Evolutionary conservation across 30 jellyfish, hydroid and myxozoan genomes (phyloP).

Genomic region (Aurelia aurita): DNA sequence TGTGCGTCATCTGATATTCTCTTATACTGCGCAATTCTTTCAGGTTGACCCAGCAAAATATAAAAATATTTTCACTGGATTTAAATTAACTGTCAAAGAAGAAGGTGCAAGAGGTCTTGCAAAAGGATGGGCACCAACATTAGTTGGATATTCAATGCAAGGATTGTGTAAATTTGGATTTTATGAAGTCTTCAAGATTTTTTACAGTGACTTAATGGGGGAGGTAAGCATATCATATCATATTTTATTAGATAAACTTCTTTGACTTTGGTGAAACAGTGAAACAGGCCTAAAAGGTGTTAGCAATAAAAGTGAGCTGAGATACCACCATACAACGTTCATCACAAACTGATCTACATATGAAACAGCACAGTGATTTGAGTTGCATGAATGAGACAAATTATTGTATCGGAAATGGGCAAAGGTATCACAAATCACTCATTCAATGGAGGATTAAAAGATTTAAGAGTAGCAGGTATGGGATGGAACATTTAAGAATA

Average conservation of each 20-base stretch:
- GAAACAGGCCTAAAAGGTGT: too few species aligned
- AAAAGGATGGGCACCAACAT: constrained; percentile 99
- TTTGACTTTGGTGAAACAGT: too few species aligned
- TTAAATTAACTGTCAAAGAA: constrained; percentile 78
- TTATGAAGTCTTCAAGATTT: constrained; percentile 97
- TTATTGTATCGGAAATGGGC: constrained; percentile 22
- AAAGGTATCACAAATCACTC: constrained; percentile 16
- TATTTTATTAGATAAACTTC: too few species aligned
- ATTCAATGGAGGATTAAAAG: constrained; percentile 16
- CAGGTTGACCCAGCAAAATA: constrained; percentile 97
- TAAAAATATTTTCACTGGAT: constrained; percentile 82
- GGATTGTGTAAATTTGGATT: constrained; percentile 99
- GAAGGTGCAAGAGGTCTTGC: constrained; percentile 98
- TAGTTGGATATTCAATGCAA: constrained; percentile 99
- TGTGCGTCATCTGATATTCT: too few species aligned
- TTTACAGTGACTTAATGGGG: constrained; percentile 89
- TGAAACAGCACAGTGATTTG: too few species aligned
- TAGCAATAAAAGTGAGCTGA: not conserved
- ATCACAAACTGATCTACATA: too few species aligned
- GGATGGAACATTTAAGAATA: too few species aligned
- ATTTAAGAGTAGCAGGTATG: constrained; percentile 17
- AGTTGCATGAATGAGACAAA: not conserved
- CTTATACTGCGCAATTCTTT: not conserved
- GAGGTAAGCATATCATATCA: constrained; percentile 59
- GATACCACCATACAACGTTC: too few species aligned